Evolutionary conservation across 2,888 invertebrate species (phyloP).

Genomic region (Bedellia somnulentella): DNA sequence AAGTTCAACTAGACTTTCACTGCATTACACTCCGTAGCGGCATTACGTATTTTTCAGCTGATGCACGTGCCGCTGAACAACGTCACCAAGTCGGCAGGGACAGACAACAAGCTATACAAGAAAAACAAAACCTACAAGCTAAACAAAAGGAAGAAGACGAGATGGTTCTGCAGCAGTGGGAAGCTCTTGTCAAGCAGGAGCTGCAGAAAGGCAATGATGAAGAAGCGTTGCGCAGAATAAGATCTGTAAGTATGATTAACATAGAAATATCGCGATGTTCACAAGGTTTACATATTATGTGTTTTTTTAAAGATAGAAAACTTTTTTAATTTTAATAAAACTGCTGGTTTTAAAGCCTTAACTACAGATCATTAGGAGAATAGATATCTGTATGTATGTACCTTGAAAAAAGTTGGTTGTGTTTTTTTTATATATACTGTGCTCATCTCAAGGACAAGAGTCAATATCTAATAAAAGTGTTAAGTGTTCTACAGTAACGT

Average conservation of each 20-base stretch:
- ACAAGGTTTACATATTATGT: conserved; percentile 17
- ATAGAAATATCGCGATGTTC: not conserved
- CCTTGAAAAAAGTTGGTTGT: too few species aligned
- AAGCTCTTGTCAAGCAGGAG: conserved; percentile 26
- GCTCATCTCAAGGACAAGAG: too few species aligned
- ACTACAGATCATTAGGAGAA: too few species aligned
- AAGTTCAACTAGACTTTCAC: too few species aligned
- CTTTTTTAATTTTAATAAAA: not conserved
- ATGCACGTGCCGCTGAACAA: conserved; percentile 17
- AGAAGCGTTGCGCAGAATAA: conserved; percentile 19
- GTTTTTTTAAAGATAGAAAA: not conserved
- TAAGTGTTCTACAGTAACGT: not conserved
- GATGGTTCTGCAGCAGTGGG: conserved; percentile 27
- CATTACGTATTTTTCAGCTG: too few species aligned
- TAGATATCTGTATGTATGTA: too few species aligned
- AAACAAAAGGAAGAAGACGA: conserved; percentile 16
- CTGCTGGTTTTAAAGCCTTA: too few species aligned
- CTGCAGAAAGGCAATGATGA: conserved; percentile 19
- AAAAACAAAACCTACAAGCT: conserved; percentile 16
- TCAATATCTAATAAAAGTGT: too few species aligned
- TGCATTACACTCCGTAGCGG: too few species aligned
- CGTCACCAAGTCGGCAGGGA: conserved; percentile 18
- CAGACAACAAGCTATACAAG: conserved; percentile 20
- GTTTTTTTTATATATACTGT: too few species aligned
- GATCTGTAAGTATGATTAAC: conserved; percentile 24